phyloP scores from a whole-genome alignment of 2,888 invertebrate species.

The Erebia ligea region DNA sequence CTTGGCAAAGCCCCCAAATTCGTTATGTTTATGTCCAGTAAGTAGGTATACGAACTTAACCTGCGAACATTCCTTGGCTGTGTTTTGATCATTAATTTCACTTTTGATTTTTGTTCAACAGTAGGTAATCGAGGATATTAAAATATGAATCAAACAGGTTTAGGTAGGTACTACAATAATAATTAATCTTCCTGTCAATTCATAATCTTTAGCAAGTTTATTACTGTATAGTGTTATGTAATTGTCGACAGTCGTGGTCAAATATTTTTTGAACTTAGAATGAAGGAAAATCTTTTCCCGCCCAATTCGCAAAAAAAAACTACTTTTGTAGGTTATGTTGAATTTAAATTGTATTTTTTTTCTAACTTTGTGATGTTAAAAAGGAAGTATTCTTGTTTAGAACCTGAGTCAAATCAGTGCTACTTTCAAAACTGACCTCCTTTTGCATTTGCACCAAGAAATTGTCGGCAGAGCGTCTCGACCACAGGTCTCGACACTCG shows the following conservation, averaged over 20 bases:
- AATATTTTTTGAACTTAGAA: conserved; percentile 1
- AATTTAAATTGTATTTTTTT: not conserved
- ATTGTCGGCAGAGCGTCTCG: not conserved
- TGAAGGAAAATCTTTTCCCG: conserved; percentile 3
- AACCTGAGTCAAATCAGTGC: conserved; percentile 13
- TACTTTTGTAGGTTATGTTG: not conserved
- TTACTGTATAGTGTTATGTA: too few relatives aligned
- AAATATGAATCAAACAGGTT: not conserved
- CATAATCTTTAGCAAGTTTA: not conserved
- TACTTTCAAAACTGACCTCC: conserved; percentile 72
- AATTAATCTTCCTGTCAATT: not conserved
- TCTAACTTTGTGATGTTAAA: not conserved
- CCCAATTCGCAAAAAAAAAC: not conserved
- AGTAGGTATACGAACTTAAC: conserved; percentile 50
- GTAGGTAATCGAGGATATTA: not conserved
- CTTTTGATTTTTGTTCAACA: conserved; percentile 22
- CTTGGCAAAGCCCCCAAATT: conserved; percentile 77
- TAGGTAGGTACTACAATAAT: not conserved
- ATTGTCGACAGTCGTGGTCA: too few relatives aligned
- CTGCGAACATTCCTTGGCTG: conserved; percentile 36
- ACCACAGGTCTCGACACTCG: not conserved
- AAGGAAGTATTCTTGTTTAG: conserved; percentile 18
- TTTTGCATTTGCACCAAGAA: conserved; percentile 44
- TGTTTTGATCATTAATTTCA: conserved; percentile 25
- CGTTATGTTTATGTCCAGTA: conserved; percentile 64